phyloP scores from a whole-genome alignment of 30 jellyfish, hydroid and myxozoan genomes.

The Sanderia malayensis region DNA sequence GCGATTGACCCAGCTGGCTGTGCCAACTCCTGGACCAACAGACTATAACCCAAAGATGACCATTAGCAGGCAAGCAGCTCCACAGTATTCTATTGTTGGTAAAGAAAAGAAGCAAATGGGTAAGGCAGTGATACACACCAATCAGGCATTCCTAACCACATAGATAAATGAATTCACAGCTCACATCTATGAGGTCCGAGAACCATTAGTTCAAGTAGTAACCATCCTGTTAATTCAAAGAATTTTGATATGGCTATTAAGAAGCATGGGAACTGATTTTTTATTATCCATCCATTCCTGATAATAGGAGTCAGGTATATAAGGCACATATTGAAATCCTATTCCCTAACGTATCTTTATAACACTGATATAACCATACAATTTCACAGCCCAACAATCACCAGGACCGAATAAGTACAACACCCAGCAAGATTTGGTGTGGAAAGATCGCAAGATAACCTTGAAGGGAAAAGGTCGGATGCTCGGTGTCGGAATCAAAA shows the following conservation, averaged over 20 bases:
- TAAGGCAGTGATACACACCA: too few relatives aligned
- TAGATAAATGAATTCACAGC: too few relatives aligned
- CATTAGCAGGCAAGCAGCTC: constrained; percentile 46
- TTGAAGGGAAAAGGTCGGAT: constrained; percentile 55
- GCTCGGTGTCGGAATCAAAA: constrained; percentile 5
- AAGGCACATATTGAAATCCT: constrained; percentile 20
- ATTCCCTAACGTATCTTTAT: too few relatives aligned
- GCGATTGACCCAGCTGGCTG: constrained; percentile 62
- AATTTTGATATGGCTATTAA: too few relatives aligned
- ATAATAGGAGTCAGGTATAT: too few relatives aligned
- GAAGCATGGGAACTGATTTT: too few relatives aligned
- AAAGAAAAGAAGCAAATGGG: constrained; percentile 47
- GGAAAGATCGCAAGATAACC: constrained; percentile 51
- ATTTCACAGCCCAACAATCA: constrained; percentile 10
- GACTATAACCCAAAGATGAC: constrained; percentile 56
- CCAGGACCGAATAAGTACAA: constrained; percentile 69
- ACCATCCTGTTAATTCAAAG: too few relatives aligned
- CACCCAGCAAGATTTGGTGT: constrained; percentile 43
- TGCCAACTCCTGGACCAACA: constrained; percentile 68
- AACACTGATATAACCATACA: too few relatives aligned
- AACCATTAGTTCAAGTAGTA: constrained; percentile 42
- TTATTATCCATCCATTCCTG: too few relatives aligned
- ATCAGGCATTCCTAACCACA: too few relatives aligned
- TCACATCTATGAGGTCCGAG: constrained; percentile 18
- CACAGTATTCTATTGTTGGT: constrained; percentile 74